phyloP scores from a whole-genome alignment of 2,888 invertebrate genomes.

The Hirtodrosophila alboralis region DNA sequence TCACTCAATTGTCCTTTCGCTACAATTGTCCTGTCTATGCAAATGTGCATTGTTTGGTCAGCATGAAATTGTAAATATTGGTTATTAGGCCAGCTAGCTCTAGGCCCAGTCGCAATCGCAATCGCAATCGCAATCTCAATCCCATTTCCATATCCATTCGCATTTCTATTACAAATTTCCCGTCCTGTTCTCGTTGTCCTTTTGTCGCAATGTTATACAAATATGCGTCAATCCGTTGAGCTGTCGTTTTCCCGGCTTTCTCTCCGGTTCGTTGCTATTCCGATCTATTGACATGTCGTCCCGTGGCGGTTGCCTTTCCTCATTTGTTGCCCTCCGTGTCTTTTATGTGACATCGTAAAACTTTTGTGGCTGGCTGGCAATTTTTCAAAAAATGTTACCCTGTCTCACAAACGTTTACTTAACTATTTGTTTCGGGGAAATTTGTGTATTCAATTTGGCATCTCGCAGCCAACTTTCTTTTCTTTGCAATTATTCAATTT shows the following conservation, averaged over 20 bases:
- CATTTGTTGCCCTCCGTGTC: conserved; percentile 29
- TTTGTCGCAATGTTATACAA: conserved; percentile 77
- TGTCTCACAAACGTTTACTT: conserved; percentile 4
- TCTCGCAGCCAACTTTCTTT: background rate
- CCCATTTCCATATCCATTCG: conserved; percentile 4
- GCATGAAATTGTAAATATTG: conserved; percentile 55
- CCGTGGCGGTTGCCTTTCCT: conserved; percentile 48
- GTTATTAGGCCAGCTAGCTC: conserved; percentile 57
- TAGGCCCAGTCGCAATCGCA: conserved; percentile 7
- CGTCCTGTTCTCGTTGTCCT: conserved; percentile 32
- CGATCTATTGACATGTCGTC: conserved; percentile 36
- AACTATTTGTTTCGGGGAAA: conserved; percentile 43
- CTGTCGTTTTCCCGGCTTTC: conserved; percentile 8
- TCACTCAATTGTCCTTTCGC: conserved; percentile 11
- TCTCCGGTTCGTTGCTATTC: conserved; percentile 1
- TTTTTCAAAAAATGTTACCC: conserved; percentile 14
- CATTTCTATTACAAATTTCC: conserved; percentile 1
- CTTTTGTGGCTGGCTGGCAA: conserved; percentile 54
- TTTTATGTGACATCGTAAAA: conserved; percentile 57
- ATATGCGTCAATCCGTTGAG: conserved; percentile 59
- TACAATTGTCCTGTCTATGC: conserved; percentile 27
- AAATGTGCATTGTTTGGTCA: conserved; percentile 42
- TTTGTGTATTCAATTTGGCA: conserved; percentile 30
- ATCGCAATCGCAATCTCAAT: conserved; percentile 2
- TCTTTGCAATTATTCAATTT: no score